Conservation (phyloP, 2,113 vertebrate species). For the Pipra filicauda region DNA sequence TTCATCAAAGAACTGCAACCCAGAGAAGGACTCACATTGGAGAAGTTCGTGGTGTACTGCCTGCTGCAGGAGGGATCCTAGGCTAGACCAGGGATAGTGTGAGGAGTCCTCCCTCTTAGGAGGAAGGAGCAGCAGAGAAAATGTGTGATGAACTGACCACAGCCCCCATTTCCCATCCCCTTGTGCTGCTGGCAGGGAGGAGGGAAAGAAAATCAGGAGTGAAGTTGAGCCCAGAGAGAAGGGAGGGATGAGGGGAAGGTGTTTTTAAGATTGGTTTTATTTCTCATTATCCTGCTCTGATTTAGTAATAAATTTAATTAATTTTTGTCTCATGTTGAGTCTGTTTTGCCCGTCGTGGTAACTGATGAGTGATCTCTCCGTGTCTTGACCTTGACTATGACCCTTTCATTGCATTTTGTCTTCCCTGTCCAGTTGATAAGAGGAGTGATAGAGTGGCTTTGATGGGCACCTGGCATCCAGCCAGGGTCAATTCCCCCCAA, state of each 20-base stretch:
- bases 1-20: background rate
- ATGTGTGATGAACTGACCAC: background rate
- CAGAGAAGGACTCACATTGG: accelerated
- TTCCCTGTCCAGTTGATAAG: background rate
- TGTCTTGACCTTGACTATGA: background rate
- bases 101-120: background rate
- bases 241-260: background rate
- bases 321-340: background rate
- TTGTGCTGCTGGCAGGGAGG: background rate
- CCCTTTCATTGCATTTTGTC: background rate
- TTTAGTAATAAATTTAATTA: background rate
- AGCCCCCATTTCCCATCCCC: background rate
- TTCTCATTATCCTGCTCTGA: background rate
- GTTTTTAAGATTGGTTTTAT: background rate
- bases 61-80: accelerated
- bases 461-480: background rate
- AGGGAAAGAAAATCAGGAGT: background rate
- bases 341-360: background rate
- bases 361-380: background rate
- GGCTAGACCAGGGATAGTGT: background rate
- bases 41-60: background rate
- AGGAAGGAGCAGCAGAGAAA: accelerated
- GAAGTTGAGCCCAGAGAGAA: background rate
- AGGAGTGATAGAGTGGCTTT: background rate
- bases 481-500: background rate